Conservation (phyloP, 2,888 invertebrate species). For the Nasonovia ribisnigri region DNA sequence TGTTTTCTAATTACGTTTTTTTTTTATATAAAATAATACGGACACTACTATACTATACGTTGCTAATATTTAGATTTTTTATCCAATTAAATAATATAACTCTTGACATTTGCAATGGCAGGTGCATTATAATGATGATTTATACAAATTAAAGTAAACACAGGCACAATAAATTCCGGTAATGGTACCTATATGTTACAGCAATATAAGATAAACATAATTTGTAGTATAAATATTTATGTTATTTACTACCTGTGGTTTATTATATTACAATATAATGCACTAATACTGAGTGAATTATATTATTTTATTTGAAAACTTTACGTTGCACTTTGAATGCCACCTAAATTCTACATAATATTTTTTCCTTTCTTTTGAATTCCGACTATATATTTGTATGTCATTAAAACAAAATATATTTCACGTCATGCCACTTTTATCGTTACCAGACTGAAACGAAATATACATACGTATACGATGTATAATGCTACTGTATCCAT, state of each 20-base stretch:
- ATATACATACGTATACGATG: background rate
- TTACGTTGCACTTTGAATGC: background rate
- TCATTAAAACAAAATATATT: slow-evolving; percentile 2
- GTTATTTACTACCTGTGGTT: background rate
- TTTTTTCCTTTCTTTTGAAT: background rate
- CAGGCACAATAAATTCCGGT: background rate
- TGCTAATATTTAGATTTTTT: background rate
- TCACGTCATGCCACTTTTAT: background rate
- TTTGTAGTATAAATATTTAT: slow-evolving; percentile 4
- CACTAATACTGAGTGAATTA: background rate
- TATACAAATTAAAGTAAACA: background rate
- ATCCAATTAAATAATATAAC: background rate
- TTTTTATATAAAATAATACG: background rate
- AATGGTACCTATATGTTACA: background rate
- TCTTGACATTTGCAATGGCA: background rate
- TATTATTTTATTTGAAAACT: background rate
- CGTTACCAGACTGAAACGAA: background rate
- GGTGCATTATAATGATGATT: background rate
- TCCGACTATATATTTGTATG: background rate
- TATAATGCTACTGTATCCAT: background rate
- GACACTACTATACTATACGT: background rate
- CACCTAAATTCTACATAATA: background rate
- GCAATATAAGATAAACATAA: background rate
- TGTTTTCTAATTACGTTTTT: slow-evolving; percentile 7
- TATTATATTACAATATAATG: background rate